These are phyloP conservation scores for Stylophora pistillata DNA, from an alignment of 64 coral and sea anemone species.

Conservation along the genomic window DNA sequence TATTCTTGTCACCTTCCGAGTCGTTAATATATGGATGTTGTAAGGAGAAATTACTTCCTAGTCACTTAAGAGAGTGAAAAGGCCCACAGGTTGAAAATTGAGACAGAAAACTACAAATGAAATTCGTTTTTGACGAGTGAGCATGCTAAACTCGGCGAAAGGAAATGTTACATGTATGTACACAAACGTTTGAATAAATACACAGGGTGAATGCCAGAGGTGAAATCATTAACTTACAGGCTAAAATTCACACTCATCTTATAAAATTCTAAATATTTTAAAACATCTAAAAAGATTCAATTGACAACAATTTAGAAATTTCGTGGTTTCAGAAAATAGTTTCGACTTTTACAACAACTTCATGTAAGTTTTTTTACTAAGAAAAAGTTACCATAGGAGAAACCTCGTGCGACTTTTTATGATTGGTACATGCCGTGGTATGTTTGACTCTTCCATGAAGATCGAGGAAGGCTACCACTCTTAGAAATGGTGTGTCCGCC, in stretches of 20 bases:
- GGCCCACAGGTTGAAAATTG: too few species aligned
- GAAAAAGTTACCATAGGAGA: neutral
- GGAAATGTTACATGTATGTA: too few species aligned
- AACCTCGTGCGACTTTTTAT: neutral
- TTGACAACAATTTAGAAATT: neutral
- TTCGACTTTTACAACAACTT: neutral
- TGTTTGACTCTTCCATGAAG: slow-evolving; percentile 8
- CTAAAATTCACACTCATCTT: neutral
- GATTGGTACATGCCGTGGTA: slow-evolving; percentile 27
- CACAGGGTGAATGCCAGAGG: neutral
- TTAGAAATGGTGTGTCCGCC: slow-evolving; percentile 55
- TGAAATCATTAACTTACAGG: neutral
- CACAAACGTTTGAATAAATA: neutral
- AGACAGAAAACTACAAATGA: too few species aligned
- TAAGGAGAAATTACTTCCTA: too few species aligned
- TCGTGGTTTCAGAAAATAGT: slow-evolving; percentile 4
- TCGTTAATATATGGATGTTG: too few species aligned
- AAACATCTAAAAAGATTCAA: slow-evolving; percentile 20
- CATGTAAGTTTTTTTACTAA: neutral
- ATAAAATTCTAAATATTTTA: neutral
- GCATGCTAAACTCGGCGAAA: too few species aligned
- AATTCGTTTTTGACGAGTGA: too few species aligned
- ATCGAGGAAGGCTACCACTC: slow-evolving; percentile 3
- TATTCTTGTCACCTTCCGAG: too few species aligned
- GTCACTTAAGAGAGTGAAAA: too few species aligned